Evolutionary conservation across 2,888 invertebrate species (phyloP).

Genomic region (Pedicia rivosa): DNA sequence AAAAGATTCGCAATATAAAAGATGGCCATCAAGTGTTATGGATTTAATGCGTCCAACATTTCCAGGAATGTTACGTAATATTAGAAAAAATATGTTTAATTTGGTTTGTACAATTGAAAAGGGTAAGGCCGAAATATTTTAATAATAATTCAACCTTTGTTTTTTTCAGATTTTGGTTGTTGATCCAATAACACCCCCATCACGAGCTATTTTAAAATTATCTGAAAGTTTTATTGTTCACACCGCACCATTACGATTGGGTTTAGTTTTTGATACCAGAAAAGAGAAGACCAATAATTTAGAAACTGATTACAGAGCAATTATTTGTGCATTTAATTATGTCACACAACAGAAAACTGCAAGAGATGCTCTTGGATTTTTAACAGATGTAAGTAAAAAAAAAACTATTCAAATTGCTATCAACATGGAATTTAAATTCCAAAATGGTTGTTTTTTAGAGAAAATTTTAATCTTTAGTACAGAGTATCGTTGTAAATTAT

Average conservation of each 20-base stretch:
- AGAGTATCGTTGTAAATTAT: no score
- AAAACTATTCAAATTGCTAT: no score
- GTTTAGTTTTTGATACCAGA: conserved; percentile 56
- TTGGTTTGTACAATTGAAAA: no score
- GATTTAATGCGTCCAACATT: conserved; percentile 92
- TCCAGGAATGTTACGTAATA: conserved; percentile 89
- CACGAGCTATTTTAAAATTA: conserved; percentile 62
- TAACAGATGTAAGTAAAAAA: conserved; percentile 68
- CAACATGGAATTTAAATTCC: no score
- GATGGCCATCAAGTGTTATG: conserved; percentile 80
- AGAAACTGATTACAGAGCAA: conserved; percentile 56
- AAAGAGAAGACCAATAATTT: conserved; percentile 31
- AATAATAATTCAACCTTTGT: no score
- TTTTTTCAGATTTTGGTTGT: conserved; percentile 53
- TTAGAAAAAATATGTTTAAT: conserved; percentile 73
- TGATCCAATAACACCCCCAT: conserved; percentile 57
- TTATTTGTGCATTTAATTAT: conserved; percentile 82
- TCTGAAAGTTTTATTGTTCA: conserved; percentile 85
- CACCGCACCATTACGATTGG: conserved; percentile 78
- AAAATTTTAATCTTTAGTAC: not conserved
- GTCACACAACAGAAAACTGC: conserved; percentile 61
- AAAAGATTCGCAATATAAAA: conserved; percentile 67
- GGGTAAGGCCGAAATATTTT: no score
- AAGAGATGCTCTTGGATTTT: conserved; percentile 63
- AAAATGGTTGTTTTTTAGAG: not conserved